Evolutionary conservation across 2,113 vertebrate species (phyloP).

Genomic region (Apodemus speciosus): DNA sequence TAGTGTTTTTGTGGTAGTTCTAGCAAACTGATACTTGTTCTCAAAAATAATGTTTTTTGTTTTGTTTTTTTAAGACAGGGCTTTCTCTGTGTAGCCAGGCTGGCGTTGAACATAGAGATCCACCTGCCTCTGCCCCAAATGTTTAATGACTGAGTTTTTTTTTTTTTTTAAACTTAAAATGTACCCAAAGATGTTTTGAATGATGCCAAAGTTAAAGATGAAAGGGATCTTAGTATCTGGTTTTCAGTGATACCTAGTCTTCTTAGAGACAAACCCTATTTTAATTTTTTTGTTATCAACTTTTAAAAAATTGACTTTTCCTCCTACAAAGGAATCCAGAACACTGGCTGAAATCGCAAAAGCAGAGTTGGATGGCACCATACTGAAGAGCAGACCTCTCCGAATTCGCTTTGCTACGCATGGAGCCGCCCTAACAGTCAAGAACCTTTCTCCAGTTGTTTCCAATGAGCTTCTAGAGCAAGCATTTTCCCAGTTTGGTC

Average conservation of each 20-base stretch:
- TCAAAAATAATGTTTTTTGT: too few relatives aligned
- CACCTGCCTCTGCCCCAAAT: not conserved
- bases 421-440: constrained; percentile 93
- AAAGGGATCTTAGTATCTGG: not conserved
- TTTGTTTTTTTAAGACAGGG: too few relatives aligned
- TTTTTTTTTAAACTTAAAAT: constrained; percentile 26
- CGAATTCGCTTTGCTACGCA: constrained; percentile 96
- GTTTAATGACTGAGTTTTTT: not conserved
- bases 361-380: constrained; percentile 94
- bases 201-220: constrained; percentile 33
- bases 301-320: constrained; percentile 75
- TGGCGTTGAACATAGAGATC: not conserved
- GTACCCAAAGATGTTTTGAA: constrained; percentile 15
- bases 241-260: not conserved
- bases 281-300: constrained; percentile 36
- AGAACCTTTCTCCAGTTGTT: constrained; percentile 95
- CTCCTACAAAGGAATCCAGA: constrained; percentile 92
- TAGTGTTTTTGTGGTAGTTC: too few relatives aligned
- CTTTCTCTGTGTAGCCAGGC: not conserved
- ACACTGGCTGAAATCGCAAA: constrained; percentile 98
- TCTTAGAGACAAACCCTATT: constrained; percentile 46
- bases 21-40: too few relatives aligned
- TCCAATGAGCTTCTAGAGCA: constrained; percentile 98
- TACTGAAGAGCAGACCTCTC: constrained; percentile 94
- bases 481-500: constrained; percentile 96